Conservation (phyloP, 2,113 vertebrate genomes). For the Centrocercus urophasianus region DNA sequence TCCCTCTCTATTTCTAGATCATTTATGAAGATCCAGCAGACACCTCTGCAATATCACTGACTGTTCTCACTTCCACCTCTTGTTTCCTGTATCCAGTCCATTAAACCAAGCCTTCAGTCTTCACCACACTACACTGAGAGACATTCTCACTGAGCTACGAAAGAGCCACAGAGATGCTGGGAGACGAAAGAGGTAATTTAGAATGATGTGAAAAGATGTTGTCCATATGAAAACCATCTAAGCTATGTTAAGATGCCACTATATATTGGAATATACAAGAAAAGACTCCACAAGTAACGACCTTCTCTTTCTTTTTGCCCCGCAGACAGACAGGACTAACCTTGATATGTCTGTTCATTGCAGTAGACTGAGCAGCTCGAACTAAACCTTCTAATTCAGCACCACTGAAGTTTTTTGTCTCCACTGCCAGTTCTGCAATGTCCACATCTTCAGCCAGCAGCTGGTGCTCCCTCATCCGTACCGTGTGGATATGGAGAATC, state of each 20-base stretch:
- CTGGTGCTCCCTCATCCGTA: slow-evolving; percentile 89
- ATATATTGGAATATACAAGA: not conserved
- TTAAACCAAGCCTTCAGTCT: not conserved
- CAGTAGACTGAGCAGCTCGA: slow-evolving; percentile 94
- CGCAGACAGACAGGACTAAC: slow-evolving; percentile 71
- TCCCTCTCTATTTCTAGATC: not conserved
- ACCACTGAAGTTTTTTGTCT: slow-evolving; percentile 97
- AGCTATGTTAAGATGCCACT: not conserved
- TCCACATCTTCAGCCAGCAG: slow-evolving; percentile 87
- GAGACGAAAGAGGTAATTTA: not conserved
- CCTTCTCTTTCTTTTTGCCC: not conserved
- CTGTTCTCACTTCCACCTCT: not conserved
- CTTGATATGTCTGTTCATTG: slow-evolving; percentile 99
- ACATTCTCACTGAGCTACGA: not conserved
- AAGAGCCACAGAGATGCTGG: not conserved
- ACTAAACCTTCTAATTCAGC: slow-evolving; percentile 95
- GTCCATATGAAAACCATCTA: not conserved
- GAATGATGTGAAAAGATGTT: rapidly evolving
- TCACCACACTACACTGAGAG: not conserved
- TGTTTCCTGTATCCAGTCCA: not conserved
- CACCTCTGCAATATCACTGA: rapidly evolving
- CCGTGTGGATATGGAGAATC: slow-evolving; percentile 95
- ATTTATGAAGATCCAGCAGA: not conserved
- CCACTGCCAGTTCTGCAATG: slow-evolving; percentile 87
- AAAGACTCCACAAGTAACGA: not conserved